These are phyloP conservation scores for Varanus salvator DNA, from an alignment of 2,113 vertebrate species.

Conservation along the genomic window DNA sequence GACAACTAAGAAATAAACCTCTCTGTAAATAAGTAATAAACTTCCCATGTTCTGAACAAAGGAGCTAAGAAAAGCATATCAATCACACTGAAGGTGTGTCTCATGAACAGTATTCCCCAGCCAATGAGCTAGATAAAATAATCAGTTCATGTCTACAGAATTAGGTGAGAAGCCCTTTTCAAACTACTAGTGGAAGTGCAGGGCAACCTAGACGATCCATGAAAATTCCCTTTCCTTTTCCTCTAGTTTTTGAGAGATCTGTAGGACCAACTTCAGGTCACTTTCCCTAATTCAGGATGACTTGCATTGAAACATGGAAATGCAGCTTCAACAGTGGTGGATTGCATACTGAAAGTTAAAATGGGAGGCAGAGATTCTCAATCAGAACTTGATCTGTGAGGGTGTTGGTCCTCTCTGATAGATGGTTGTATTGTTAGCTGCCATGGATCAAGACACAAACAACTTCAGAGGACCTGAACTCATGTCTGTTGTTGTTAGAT, in stretches of 20 bases:
- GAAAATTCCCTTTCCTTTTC: neutral
- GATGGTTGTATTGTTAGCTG: too few relatives aligned
- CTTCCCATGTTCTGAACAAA: too few relatives aligned
- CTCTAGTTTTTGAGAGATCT: neutral
- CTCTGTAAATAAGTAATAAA: too few relatives aligned
- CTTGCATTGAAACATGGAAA: neutral
- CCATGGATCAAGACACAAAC: too few relatives aligned
- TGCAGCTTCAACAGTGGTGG: neutral
- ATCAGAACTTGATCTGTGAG: too few relatives aligned
- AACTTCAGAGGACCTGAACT: too few relatives aligned
- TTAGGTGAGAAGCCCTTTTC: neutral
- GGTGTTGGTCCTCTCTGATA: too few relatives aligned
- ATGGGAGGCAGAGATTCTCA: too few relatives aligned
- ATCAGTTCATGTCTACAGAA: neutral
- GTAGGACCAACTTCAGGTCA: neutral
- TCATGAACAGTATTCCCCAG: neutral
- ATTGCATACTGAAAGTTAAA: too few relatives aligned
- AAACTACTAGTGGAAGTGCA: neutral
- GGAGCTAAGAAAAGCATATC: neutral
- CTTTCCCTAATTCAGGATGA: neutral
- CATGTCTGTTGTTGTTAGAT: too few relatives aligned
- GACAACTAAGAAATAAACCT: too few relatives aligned
- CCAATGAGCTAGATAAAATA: neutral
- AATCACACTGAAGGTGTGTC: neutral
- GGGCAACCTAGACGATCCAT: neutral